These are phyloP conservation scores for Drosophila macrospina DNA, from an alignment of 2,888 invertebrate genomes.

Conservation along the genomic window DNA sequence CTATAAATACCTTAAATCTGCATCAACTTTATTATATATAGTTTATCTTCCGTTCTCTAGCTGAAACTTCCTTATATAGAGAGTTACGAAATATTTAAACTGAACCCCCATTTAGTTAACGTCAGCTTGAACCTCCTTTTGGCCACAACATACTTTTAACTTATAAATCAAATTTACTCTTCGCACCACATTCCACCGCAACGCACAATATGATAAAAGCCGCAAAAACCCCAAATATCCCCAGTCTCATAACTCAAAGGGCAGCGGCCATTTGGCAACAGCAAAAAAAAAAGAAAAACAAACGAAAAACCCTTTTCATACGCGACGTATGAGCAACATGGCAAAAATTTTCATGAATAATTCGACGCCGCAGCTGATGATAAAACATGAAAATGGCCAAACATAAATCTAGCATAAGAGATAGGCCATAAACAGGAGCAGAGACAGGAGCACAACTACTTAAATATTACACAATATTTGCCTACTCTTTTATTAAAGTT, in stretches of 20 bases:
- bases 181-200: constrained; percentile 66
- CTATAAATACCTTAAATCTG: too few relatives aligned
- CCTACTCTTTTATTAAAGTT: constrained; percentile 64
- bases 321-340: constrained; percentile 76
- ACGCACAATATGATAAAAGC: constrained; percentile 64
- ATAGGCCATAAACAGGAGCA: constrained; percentile 65
- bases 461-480: constrained; percentile 61
- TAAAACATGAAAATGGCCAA: constrained; percentile 77
- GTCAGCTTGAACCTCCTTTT: background rate
- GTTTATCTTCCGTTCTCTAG: too few relatives aligned
- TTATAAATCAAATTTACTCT: constrained; percentile 70
- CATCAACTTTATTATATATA: too few relatives aligned
- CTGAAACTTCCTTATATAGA: too few relatives aligned
- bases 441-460: constrained; percentile 35
- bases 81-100: too few relatives aligned
- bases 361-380: constrained; percentile 79
- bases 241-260: constrained; percentile 68
- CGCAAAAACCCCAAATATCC: constrained; percentile 34
- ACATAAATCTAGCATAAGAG: constrained; percentile 69
- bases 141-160: constrained; percentile 17
- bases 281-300: too few relatives aligned
- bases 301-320: constrained; percentile 72
- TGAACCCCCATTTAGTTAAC: constrained; percentile 7
- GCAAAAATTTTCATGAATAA: constrained; percentile 80
- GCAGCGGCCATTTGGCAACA: background rate